These are phyloP conservation scores for Neopelma chrysocephalum DNA, from an alignment of 2,797 vertebrate species.

Conservation along the genomic window DNA sequence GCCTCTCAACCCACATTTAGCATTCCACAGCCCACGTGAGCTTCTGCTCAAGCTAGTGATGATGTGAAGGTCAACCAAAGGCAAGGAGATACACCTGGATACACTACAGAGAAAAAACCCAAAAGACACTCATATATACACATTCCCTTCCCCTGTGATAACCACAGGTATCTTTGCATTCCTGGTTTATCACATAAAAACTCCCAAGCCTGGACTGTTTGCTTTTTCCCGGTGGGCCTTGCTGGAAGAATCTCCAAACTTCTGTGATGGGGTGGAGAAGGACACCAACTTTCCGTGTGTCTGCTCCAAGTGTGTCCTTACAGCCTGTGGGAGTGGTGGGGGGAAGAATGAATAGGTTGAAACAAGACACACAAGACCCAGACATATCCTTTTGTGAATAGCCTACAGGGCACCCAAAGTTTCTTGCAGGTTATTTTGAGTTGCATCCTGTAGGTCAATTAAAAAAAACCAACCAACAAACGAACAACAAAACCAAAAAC, in stretches of 20 bases:
- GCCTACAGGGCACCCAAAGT: not conserved
- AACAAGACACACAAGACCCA: not conserved
- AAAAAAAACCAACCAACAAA: no score
- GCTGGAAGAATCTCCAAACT: not conserved
- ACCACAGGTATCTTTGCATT: not conserved
- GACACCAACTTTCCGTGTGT: not conserved
- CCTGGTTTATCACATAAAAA: not conserved
- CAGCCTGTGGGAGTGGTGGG: not conserved
- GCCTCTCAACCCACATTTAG: not conserved
- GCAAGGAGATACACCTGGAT: not conserved
- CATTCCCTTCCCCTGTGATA: not conserved
- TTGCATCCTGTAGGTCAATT: not conserved
- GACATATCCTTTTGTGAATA: not conserved
- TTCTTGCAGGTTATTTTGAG: not conserved
- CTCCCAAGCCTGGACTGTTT: not conserved
- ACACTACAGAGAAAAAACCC: not conserved
- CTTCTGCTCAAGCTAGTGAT: not conserved
- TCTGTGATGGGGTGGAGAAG: not conserved
- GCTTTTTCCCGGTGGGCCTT: not conserved
- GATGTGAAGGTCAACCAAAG: not conserved
- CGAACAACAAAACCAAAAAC: no score
- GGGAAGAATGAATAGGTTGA: not conserved
- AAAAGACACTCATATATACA: not conserved
- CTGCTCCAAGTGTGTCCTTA: not conserved
- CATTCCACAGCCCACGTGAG: not conserved